Evolutionary conservation across 2,888 invertebrate species (phyloP).

Genomic region (Deilephila porcellus): DNA sequence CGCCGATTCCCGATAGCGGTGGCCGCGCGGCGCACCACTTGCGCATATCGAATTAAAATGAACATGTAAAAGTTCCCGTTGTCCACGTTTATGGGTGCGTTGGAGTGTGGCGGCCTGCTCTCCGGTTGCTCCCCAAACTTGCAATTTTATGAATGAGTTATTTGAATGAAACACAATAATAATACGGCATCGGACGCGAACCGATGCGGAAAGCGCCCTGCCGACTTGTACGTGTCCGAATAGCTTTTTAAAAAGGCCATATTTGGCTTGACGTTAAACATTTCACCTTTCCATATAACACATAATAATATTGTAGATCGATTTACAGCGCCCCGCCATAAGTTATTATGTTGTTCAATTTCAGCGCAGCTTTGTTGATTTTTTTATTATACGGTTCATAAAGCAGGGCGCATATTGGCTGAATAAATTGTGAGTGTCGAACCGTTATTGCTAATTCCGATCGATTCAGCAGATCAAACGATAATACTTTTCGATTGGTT

Average conservation of each 20-base stretch:
- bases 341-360: conserved; percentile 36
- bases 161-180: conserved; percentile 81
- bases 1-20: background rate
- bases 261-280: conserved; percentile 57
- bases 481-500: conserved; percentile 4
- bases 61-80: conserved; percentile 51
- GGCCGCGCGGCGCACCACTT: conserved; percentile 32
- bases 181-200: conserved; percentile 60
- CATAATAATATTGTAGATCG: conserved; percentile 58
- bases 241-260: conserved; percentile 57
- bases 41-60: conserved; percentile 52
- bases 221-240: conserved; percentile 59
- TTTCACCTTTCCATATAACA: conserved; percentile 70
- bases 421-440: conserved; percentile 1
- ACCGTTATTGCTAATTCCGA: background rate
- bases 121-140: conserved; percentile 72
- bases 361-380: conserved; percentile 12
- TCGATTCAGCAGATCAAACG: conserved; percentile 1
- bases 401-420: background rate
- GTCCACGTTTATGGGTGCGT: conserved; percentile 63
- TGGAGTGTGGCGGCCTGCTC: conserved; percentile 66
- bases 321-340: conserved; percentile 38
- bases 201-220: conserved; percentile 61
- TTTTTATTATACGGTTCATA: conserved; percentile 16
- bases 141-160: conserved; percentile 83